Base-by-base conservation (phyloP, 2,888 invertebrate genomes). In the Scaptomyza flava region DNA sequence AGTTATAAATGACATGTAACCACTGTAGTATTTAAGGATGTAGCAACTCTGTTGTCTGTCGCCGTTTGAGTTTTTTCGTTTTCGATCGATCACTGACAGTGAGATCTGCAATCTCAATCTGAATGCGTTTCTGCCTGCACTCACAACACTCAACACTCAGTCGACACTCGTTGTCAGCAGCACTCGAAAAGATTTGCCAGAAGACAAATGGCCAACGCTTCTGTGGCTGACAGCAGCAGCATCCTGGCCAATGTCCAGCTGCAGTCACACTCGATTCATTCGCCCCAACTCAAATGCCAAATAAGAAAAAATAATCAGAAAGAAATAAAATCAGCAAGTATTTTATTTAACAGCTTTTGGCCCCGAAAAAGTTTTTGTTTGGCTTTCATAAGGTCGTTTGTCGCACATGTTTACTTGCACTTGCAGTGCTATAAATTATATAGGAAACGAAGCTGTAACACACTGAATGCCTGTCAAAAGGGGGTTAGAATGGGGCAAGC, bases 331-430 rank as follows among this genome's bases (percentile, higher is more conserved):
- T 12, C n/a, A 48, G 48, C 20, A 48, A 72, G 77, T 68, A 74
- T 74, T 85, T 77, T 77, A 68, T 87, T 83, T 87, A 87, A 85
- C 80, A 82, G 82, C 74, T 71, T 46, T 52, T 66, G 38, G 54
- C 57, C 56, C 50, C 31, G 20, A 46, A 56, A 65, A 83, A 74
- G 69, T 58, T 72, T 72, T 76, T 77, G 73, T 77, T 76, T 76
- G 73, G 77, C 79, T 75, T 41, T 84, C 87, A 72, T 82, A 67
- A 85, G 81, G 86, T 89, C 83, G 88, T 82, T 85, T 85, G 87
- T 79, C 87, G 86, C 86, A 89, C 89, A 87, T 87, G 86, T 87
- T 89, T 82, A 87, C 87, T 86, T 89, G 88, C 77, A 82, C 87
- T 81, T 81, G 81, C 81, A 81, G 79, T 70, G 69, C 70, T 86